Conservation (phyloP, 1,140 invertebrate genomes). For the Cephus cinctus region DNA sequence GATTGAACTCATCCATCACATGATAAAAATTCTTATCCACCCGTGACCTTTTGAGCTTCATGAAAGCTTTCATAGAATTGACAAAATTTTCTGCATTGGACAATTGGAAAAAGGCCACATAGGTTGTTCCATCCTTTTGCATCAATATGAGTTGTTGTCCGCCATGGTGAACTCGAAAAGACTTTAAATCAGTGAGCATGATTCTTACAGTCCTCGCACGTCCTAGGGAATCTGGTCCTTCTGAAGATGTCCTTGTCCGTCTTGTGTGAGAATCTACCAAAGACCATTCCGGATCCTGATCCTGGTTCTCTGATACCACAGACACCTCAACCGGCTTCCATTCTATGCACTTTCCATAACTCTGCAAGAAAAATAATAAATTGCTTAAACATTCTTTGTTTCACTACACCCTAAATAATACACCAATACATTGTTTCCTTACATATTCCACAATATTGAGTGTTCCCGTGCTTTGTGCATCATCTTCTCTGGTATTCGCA, state of each 20-base stretch:
- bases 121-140: constrained; percentile 71
- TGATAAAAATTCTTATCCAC: constrained; percentile 71
- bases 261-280: constrained; percentile 72
- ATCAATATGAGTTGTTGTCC: constrained; percentile 71
- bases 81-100: constrained; percentile 81
- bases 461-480: constrained; percentile 50
- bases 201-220: constrained; percentile 64
- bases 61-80: constrained; percentile 61
- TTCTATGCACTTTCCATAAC: constrained; percentile 65
- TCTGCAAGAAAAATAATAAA: constrained; percentile 35
- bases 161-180: constrained; percentile 66
- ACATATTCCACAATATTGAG: constrained; percentile 57
- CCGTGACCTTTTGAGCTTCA: constrained; percentile 66
- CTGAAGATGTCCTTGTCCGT: constrained; percentile 52
- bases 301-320: constrained; percentile 70
- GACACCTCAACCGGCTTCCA: constrained; percentile 77
- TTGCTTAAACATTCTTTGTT: constrained; percentile 13
- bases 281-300: constrained; percentile 79
- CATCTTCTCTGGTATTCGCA: constrained; percentile 47
- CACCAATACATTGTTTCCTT: constrained; percentile 22
- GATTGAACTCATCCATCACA: constrained; percentile 62
- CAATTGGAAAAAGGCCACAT: constrained; percentile 82
- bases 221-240: constrained; percentile 57
- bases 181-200: constrained; percentile 65
- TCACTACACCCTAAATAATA: not conserved